phyloP scores from a whole-genome alignment of 2,113 vertebrate genomes.

The Argyrosomus japonicus region DNA sequence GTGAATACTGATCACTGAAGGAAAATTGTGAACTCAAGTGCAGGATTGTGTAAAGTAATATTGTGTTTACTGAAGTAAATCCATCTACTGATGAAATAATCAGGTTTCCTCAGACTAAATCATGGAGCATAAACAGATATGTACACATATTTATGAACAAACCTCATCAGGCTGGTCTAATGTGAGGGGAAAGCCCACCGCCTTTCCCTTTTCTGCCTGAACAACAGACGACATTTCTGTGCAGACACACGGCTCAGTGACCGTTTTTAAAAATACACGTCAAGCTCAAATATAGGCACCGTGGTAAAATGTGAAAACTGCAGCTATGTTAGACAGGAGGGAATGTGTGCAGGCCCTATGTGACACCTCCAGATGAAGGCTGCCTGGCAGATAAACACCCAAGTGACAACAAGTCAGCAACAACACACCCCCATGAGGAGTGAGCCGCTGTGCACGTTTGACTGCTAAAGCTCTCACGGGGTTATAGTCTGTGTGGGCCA shows the following conservation, averaged over 20 bases:
- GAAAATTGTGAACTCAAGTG: background rate
- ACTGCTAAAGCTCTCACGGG: background rate
- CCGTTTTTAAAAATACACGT: constrained; percentile 54
- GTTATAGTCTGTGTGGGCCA: constrained; percentile 3
- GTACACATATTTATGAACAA: too few species aligned
- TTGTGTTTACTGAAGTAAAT: too few species aligned
- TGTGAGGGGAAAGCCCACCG: background rate
- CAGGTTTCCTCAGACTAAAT: background rate
- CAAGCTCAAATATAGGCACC: constrained; percentile 62
- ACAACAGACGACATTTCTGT: background rate
- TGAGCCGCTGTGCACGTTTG: background rate
- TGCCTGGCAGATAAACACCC: constrained; percentile 58
- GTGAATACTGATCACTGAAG: background rate
- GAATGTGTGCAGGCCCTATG: constrained; percentile 49
- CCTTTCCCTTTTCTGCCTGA: background rate
- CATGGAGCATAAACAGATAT: background rate
- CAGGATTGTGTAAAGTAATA: too few species aligned
- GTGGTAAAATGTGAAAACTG: constrained; percentile 68
- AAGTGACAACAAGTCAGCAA: constrained; percentile 50
- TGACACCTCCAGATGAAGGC: constrained; percentile 54
- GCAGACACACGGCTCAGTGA: constrained; percentile 13
- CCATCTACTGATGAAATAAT: too few species aligned
- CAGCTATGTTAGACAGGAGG: constrained; percentile 54
- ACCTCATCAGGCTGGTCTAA: background rate
- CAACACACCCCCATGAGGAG: constrained; percentile 10